Conservation (phyloP, 2,888 invertebrate species). For the Pharmacophagus antenor region DNA sequence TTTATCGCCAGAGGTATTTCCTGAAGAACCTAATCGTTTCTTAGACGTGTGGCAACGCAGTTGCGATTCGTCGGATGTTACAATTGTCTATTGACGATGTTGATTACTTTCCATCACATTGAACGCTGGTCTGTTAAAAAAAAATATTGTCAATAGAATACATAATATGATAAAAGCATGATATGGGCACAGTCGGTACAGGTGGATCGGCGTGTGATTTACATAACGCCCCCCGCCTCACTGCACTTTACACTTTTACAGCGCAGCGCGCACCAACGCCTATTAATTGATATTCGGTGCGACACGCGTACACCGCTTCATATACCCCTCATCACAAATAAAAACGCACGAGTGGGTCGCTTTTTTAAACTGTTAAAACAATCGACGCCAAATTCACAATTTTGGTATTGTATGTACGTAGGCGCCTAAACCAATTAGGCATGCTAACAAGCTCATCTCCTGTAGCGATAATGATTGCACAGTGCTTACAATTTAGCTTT, state of each 20-base stretch:
- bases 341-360: conserved; percentile 33
- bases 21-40: no score
- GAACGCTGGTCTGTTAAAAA: no score
- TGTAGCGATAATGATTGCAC: conserved; percentile 52
- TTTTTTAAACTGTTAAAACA: conserved; percentile 32
- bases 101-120: no score
- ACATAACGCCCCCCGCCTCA: conserved; percentile 70
- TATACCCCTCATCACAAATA: conserved; percentile 27
- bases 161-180: conserved; percentile 18
- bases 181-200: conserved; percentile 54
- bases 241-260: conserved; percentile 79
- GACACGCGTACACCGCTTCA: conserved; percentile 48
- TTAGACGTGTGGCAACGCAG: no score
- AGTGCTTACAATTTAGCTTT: conserved; percentile 32
- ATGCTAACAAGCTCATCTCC: conserved; percentile 55
- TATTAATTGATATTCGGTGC: conserved; percentile 74
- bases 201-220: conserved; percentile 68
- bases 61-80: no score
- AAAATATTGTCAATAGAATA: no score
- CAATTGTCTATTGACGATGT: no score
- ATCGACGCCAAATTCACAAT: conserved; percentile 27
- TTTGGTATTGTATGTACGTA: conserved; percentile 37
- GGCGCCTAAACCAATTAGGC: conserved; percentile 65
- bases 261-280: conserved; percentile 67
- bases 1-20: no score